These are phyloP conservation scores for Ostrea edulis DNA, from an alignment of 1,140 invertebrate genomes.

Conservation along the genomic window DNA sequence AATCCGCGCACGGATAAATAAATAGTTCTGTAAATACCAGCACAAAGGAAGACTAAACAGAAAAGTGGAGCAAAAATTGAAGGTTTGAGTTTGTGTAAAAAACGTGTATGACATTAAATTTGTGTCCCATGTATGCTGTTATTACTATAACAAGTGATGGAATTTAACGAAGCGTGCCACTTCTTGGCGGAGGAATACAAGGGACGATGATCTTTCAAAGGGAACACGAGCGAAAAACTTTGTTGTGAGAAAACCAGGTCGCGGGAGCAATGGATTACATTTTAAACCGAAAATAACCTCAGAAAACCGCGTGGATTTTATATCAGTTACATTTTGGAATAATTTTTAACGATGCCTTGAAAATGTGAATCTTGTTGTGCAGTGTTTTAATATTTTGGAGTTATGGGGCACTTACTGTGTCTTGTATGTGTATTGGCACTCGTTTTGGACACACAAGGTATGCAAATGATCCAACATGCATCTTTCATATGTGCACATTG, in stretches of 20 bases:
- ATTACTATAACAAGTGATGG: background rate
- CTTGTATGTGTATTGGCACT: conserved; percentile 35
- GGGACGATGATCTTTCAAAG: conserved; percentile 36
- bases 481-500: conserved; percentile 23
- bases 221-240: conserved; percentile 15
- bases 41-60: background rate
- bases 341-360: conserved; percentile 10
- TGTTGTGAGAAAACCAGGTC: conserved; percentile 35
- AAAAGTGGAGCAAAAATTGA: background rate
- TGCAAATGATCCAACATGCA: conserved; percentile 36
- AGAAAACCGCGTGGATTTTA: conserved; percentile 28
- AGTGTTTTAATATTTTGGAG: conserved; percentile 11
- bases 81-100: background rate
- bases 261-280: conserved; percentile 43
- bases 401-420: conserved; percentile 32
- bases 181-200: conserved; percentile 36
- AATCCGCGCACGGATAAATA: background rate
- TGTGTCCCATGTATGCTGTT: background rate
- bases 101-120: background rate
- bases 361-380: conserved; percentile 39
- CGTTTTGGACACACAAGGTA: conserved; percentile 42
- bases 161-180: conserved; percentile 42
- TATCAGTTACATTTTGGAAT: background rate
- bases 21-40: conserved; percentile 26
- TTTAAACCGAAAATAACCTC: conserved; percentile 31